A percentile compares a stretch with the other conserved stretches of the same genome.
These are phyloP conservation scores for Epizoanthus scotinus DNA, from an alignment of 92 coral and sea anemone genomes.

Conservation along the genomic window DNA sequence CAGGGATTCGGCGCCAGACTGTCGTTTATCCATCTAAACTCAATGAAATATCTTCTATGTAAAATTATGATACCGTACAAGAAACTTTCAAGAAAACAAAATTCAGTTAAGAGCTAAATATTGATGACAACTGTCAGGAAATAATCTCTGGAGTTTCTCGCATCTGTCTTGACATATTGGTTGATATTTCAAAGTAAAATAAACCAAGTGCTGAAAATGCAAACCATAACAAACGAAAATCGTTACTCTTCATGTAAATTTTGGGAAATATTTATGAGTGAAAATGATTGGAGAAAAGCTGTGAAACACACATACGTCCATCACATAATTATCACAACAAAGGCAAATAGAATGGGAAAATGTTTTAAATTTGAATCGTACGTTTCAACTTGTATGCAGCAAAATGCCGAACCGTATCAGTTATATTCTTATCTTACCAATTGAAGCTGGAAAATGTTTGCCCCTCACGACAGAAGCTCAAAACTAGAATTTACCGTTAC, in stretches of 20 bases:
- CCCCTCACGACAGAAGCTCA: not conserved
- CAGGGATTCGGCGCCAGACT: conserved; percentile 30
- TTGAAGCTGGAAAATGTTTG: too few relatives aligned
- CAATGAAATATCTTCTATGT: conserved; percentile 2
- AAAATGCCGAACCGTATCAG: too few relatives aligned
- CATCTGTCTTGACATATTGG: not conserved
- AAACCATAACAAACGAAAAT: conserved; percentile 3
- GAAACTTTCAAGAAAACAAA: conserved; percentile 18
- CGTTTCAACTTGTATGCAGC: too few relatives aligned
- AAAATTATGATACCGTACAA: conserved; percentile 14
- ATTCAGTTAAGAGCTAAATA: not conserved
- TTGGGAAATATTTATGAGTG: conserved; percentile 12
- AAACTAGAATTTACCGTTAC: not conserved
- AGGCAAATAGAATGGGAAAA: not conserved
- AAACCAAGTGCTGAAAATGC: not conserved
- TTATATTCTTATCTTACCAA: too few relatives aligned
- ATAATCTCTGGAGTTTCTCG: not conserved
- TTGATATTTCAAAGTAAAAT: not conserved
- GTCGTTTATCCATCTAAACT: conserved; percentile 24
- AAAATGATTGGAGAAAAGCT: conserved; percentile 13
- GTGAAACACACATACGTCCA: not conserved
- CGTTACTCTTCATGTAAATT: not conserved
- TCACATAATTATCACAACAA: conserved; percentile 26
- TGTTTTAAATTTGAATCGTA: not conserved
- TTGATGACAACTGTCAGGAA: not conserved